Percentiles rank a stretch among this genome's conserved stretches.
Conservation (phyloP, 2,888 invertebrate species). For the Serrognathus titanus region DNA sequence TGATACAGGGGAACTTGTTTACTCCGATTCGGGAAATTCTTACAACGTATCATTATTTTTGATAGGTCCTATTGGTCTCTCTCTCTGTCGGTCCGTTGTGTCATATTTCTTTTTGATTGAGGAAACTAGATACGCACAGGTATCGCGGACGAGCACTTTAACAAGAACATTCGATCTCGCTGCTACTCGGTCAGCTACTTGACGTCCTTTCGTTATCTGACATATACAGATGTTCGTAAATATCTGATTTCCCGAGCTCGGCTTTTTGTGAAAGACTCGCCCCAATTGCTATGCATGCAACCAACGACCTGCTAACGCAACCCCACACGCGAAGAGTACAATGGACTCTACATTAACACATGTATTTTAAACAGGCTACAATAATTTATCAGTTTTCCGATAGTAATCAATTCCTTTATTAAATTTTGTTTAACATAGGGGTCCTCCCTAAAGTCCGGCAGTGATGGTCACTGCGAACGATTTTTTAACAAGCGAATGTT, state of each 20-base stretch:
- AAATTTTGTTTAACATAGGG: too few relatives aligned
- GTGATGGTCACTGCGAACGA: background rate
- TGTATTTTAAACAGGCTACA: conserved; percentile 28
- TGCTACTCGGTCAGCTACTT: conserved; percentile 34
- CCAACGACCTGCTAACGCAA: conserved; percentile 18
- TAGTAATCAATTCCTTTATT: too few relatives aligned
- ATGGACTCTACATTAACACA: conserved; percentile 26
- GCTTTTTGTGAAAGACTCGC: background rate
- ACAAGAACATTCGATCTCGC: conserved; percentile 42
- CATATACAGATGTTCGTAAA: background rate
- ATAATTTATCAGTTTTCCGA: conserved; percentile 10
- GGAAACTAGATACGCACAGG: conserved; percentile 39
- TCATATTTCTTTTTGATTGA: conserved; percentile 47
- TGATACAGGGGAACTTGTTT: conserved; percentile 29
- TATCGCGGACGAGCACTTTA: conserved; percentile 38
- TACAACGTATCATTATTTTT: conserved; percentile 48
- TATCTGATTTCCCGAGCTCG: conserved; percentile 3
- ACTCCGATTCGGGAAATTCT: conserved; percentile 40
- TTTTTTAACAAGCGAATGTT: too few relatives aligned
- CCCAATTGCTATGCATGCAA: conserved; percentile 11
- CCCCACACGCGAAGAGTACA: conserved; percentile 24
- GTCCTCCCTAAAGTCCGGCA: background rate
- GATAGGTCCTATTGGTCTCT: conserved; percentile 41
- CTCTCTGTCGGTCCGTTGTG: conserved; percentile 30
- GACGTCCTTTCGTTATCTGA: background rate